A percentile compares a stretch with the other conserved stretches of the same genome.
phyloP scores from a whole-genome alignment of 2,797 vertebrate species.

The Intellagama lesueurii region DNA sequence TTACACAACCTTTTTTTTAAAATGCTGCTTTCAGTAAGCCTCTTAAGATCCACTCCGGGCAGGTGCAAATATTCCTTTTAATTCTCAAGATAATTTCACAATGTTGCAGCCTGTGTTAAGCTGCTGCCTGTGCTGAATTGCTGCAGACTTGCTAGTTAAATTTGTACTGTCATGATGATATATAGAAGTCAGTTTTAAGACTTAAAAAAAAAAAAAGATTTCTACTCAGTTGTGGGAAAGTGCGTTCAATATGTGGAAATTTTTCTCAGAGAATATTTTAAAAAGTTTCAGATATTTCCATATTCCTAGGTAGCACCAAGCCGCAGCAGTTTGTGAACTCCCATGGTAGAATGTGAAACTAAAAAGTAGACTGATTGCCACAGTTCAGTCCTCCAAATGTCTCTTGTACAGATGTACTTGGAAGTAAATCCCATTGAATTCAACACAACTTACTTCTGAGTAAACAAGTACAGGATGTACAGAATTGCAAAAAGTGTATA shows the following conservation, averaged over 20 bases:
- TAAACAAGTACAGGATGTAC: background rate
- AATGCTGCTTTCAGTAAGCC: constrained; percentile 13
- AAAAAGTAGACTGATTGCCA: background rate
- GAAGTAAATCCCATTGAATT: background rate
- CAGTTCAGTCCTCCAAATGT: background rate
- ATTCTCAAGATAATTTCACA: constrained; percentile 9
- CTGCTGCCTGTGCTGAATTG: background rate
- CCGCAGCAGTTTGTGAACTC: background rate
- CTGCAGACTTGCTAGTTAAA: background rate
- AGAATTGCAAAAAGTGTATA: background rate
- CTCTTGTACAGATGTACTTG: background rate
- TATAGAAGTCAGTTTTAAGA: background rate
- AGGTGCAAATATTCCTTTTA: constrained; percentile 31
- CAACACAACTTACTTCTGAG: background rate
- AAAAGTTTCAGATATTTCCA: background rate
- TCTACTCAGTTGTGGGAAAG: background rate
- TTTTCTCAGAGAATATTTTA: constrained; percentile 23
- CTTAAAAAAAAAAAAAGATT: background rate
- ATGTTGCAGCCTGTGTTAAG: background rate
- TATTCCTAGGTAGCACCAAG: constrained; percentile 26
- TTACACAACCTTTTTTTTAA: constrained; percentile 15
- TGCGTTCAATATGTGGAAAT: background rate
- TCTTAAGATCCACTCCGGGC: constrained; percentile 27
- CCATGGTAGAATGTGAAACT: background rate
- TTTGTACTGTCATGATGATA: background rate